These are phyloP conservation scores for Hippoglossus stenolepis DNA, from an alignment of 2,113 vertebrate genomes.

Conservation along the genomic window DNA sequence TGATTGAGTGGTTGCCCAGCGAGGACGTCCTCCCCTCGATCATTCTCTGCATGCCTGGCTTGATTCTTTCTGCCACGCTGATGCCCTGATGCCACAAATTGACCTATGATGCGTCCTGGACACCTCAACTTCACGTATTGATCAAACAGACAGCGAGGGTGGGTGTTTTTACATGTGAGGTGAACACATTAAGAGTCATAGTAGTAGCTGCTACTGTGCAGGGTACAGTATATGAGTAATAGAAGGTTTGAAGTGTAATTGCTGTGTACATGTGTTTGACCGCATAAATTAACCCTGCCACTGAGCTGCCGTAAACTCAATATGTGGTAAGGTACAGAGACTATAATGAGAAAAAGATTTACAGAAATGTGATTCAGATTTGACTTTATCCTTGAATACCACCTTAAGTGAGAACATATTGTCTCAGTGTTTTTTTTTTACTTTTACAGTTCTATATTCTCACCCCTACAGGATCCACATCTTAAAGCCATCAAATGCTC, in stretches of 20 bases:
- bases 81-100: constrained; percentile 54
- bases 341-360: constrained; percentile 45
- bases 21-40: constrained; percentile 62
- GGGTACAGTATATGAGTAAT: constrained; percentile 30
- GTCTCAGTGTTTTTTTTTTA: background rate
- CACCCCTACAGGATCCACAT: constrained; percentile 20
- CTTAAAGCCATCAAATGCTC: constrained; percentile 44
- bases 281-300: constrained; percentile 65
- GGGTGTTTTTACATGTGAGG: background rate
- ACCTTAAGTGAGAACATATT: constrained; percentile 35
- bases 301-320: constrained; percentile 56
- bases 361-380: constrained; percentile 37
- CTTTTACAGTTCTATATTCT: constrained; percentile 8
- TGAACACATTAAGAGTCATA: background rate
- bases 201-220: constrained; percentile 5
- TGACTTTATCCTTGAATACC: constrained; percentile 39
- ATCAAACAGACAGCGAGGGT: constrained; percentile 2
- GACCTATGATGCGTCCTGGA: background rate
- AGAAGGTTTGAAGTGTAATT: constrained; percentile 57
- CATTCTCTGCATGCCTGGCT: constrained; percentile 65
- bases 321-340: constrained; percentile 34
- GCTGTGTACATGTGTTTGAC: constrained; percentile 56
- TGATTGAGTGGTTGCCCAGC: constrained; percentile 72
- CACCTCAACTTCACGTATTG: background rate
- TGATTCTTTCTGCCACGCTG: constrained; percentile 44